phyloP scores from a whole-genome alignment of 1,140 invertebrate genomes.

The Drosophila novamexicana region DNA sequence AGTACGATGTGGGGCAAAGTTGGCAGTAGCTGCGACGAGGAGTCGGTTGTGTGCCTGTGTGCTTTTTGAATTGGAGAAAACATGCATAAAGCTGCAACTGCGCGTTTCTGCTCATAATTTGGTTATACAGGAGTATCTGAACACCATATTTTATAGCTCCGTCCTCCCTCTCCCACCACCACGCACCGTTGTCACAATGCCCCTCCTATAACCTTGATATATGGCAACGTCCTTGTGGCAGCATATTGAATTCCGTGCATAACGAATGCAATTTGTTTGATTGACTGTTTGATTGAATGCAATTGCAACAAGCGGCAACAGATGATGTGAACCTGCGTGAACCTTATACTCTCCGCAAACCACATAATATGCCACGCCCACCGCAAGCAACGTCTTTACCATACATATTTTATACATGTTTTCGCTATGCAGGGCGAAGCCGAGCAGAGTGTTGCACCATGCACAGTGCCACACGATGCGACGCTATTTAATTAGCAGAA shows the following conservation, averaged over 20 bases:
- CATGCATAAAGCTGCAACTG: constrained; percentile 45
- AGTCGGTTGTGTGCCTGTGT: not conserved
- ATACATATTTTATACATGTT: constrained; percentile 1
- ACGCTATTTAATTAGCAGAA: not conserved
- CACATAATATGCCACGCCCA: constrained; percentile 8
- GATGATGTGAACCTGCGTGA: constrained; percentile 28
- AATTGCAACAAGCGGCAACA: constrained; percentile 47
- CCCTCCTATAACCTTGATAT: not conserved
- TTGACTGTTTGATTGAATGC: constrained; percentile 80
- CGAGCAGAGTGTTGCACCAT: not conserved
- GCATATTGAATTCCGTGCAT: constrained; percentile 72
- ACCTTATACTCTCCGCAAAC: not conserved
- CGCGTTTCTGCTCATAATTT: constrained; percentile 67
- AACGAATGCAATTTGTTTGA: constrained; percentile 80
- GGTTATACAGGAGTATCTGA: constrained; percentile 50
- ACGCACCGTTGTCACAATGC: not conserved
- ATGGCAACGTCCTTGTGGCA: constrained; percentile 27
- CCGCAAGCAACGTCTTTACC: not conserved
- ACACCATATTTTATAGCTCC: constrained; percentile 6
- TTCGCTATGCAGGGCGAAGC: not conserved
- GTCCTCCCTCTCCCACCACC: not conserved
- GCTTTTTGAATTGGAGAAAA: constrained; percentile 5
- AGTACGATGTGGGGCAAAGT: not conserved
- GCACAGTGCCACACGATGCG: not conserved
- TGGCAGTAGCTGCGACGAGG: not conserved